phyloP scores from a whole-genome alignment of 1,140 invertebrate genomes.

The Ostrea edulis region DNA sequence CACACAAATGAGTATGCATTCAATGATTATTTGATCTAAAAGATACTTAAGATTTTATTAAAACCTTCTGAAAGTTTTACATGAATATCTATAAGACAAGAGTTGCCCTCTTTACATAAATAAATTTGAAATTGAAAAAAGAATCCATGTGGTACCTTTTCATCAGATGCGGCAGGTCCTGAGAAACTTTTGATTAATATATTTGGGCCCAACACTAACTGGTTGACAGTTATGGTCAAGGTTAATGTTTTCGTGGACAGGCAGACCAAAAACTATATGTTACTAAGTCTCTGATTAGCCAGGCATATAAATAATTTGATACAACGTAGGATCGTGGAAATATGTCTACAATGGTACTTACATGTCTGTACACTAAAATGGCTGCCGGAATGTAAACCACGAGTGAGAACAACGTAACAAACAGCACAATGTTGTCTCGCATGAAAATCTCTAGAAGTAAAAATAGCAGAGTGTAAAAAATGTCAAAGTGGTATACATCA shows the following conservation, averaged over 20 bases:
- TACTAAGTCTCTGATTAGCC: not conserved
- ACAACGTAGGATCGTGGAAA: not conserved
- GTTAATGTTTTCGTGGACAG: not conserved
- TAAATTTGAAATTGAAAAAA: no score
- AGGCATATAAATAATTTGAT: not conserved
- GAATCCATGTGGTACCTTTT: no score
- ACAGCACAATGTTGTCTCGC: conserved; percentile 16
- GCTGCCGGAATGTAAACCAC: not conserved
- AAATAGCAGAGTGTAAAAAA: not conserved
- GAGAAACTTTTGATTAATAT: not conserved
- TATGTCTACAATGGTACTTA: not conserved
- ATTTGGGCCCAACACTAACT: not conserved
- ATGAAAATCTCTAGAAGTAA: not conserved
- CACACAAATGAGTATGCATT: no score
- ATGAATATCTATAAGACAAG: no score
- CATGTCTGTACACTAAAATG: not conserved
- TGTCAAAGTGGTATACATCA: not conserved
- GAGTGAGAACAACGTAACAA: not conserved
- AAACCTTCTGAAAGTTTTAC: no score
- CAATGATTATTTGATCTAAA: no score
- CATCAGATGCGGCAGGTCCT: not conserved
- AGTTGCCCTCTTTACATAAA: no score
- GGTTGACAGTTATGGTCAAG: not conserved
- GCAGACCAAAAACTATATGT: not conserved
- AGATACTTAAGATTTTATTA: no score